A percentile compares a stretch with the other conserved stretches of the same genome.
phyloP scores from a whole-genome alignment of 2,113 vertebrate genomes.

The Nesoenas mayeri region DNA sequence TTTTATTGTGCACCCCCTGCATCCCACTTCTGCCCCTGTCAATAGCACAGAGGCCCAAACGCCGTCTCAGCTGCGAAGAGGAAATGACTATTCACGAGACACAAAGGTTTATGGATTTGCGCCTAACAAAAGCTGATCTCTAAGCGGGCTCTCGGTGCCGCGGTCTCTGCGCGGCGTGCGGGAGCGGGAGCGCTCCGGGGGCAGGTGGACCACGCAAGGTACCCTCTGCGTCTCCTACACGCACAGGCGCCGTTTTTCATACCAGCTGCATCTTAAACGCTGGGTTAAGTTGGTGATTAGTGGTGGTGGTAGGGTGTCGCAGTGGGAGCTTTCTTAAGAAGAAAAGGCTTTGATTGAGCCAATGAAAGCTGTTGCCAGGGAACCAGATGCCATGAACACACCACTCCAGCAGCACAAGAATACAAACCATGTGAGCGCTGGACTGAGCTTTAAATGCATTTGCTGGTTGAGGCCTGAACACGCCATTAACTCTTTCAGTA shows the following conservation, averaged over 20 bases:
- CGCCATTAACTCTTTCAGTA: slow-evolving; percentile 71
- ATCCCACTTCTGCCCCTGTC: slow-evolving; percentile 64
- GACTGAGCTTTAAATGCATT: slow-evolving; percentile 69
- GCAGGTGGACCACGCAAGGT: slow-evolving; percentile 62
- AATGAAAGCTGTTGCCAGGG: slow-evolving; percentile 86
- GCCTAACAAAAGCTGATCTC: slow-evolving; percentile 70
- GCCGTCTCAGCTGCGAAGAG: slow-evolving; percentile 49
- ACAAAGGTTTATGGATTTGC: slow-evolving; percentile 70
- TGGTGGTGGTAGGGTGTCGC: slow-evolving; percentile 77
- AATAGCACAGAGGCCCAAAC: slow-evolving; percentile 54
- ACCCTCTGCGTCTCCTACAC: slow-evolving; percentile 42
- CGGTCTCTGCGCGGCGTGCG: neutral
- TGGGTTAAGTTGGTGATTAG: slow-evolving; percentile 78
- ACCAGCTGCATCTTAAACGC: slow-evolving; percentile 79
- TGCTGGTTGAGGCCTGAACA: slow-evolving; percentile 56
- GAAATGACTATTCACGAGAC: slow-evolving; percentile 66
- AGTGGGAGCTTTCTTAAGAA: slow-evolving; percentile 81
- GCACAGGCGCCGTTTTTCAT: slow-evolving; percentile 67
- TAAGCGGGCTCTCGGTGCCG: neutral
- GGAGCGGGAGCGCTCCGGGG: neutral
- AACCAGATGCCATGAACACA: slow-evolving; percentile 83
- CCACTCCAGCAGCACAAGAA: slow-evolving; percentile 78
- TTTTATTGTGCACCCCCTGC: slow-evolving; percentile 63
- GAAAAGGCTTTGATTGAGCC: slow-evolving; percentile 84
- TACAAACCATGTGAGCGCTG: slow-evolving; percentile 77